Evolutionary conservation across 2,113 vertebrate species (phyloP), one percentile per base, ranked within the genome.

Genomic region (Panthera tigris): DNA sequence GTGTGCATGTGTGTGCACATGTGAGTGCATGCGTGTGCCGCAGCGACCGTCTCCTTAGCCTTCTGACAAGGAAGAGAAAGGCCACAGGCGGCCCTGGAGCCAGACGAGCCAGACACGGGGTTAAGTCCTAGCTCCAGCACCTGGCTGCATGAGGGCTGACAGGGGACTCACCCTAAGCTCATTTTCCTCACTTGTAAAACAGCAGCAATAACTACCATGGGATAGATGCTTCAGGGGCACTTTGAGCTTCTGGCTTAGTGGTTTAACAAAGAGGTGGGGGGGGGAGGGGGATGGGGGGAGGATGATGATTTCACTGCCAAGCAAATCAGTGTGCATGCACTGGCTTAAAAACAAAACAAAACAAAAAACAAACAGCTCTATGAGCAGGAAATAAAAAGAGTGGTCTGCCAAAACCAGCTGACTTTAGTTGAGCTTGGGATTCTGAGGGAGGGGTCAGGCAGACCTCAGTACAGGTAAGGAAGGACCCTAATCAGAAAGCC

Each of bases 141-240:
- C 29, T 4, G 23, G 4, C 39, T 3, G 12, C 8, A 0, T 1
- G 21, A 31, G 65, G 5, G 2, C 45, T 1, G 61, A 33, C 25
- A 16, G 33, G 79, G 68, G 8, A n/a, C 69, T 5, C 4, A 12
- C 18, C 15, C 6, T 4, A 5, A 45, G 33, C 39, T 65, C 33
- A 0, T 12, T 19, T 5, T 41, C 39, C 39, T 80, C 57, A 2
- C 21, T 48, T 36, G 50, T 27, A 4, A 23, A 55, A 16, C 1
- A 15, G 50, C 88, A 66, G 3, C 31, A 36, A 16, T 2, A 10
- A 25, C 79, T 8, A 5, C 25, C 73, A 8, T 0, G 21, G 61
- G 57, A 33, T 1, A 4, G 80, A 57, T 21, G 19, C 57, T 13
- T 2, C 16, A 6, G 55, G 50, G 63, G 29, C 15, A n/a, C 57